Percentiles rank a stretch among this genome's conserved stretches.
phyloP scores from a whole-genome alignment of 2,797 vertebrate species.

The Thamnophis elegans region DNA sequence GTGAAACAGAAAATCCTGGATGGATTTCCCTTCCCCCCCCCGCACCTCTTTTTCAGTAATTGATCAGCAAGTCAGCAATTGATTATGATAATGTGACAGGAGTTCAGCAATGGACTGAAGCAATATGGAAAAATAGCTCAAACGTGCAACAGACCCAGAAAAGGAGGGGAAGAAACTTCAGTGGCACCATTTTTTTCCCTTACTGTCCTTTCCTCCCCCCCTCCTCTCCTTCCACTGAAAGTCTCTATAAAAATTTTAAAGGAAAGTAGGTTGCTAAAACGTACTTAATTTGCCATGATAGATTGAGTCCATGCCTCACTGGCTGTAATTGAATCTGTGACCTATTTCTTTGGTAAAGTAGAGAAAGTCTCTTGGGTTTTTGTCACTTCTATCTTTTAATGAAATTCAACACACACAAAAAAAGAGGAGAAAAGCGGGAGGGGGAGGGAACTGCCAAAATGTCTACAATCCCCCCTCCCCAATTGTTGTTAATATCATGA shows the following conservation, averaged over 20 bases:
- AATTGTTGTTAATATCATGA: conserved; percentile 86
- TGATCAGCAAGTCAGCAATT: background rate
- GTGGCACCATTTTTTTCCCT: conserved; percentile 78
- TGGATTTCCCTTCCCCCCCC: background rate
- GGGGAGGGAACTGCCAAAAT: conserved; percentile 80
- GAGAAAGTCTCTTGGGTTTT: conserved; percentile 97
- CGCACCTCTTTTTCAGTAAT: background rate
- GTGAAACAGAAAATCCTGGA: background rate
- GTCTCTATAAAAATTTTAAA: conserved; percentile 99
- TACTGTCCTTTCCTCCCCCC: conserved; percentile 81
- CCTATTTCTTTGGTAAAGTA: conserved; percentile 99
- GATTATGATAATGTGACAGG: background rate
- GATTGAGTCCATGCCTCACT: conserved; percentile 99
- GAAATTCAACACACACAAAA: conserved; percentile 82
- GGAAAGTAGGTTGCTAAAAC: conserved; percentile 99
- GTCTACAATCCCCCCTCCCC: conserved; percentile 79
- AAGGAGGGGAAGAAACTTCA: conserved; percentile 15
- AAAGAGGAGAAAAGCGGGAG: too few species aligned
- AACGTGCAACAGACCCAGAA: conserved; percentile 55
- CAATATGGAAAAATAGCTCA: conserved; percentile 69
- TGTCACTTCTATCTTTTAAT: conserved; percentile 97
- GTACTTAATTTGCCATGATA: conserved; percentile 99
- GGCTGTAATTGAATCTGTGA: conserved; percentile 99
- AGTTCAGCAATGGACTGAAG: background rate
- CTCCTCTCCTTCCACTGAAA: conserved; percentile 89